Percentiles rank a stretch among this genome's conserved stretches.
phyloP scores from a whole-genome alignment of 1,140 invertebrate genomes.

The Oscheius sp. region DNA sequence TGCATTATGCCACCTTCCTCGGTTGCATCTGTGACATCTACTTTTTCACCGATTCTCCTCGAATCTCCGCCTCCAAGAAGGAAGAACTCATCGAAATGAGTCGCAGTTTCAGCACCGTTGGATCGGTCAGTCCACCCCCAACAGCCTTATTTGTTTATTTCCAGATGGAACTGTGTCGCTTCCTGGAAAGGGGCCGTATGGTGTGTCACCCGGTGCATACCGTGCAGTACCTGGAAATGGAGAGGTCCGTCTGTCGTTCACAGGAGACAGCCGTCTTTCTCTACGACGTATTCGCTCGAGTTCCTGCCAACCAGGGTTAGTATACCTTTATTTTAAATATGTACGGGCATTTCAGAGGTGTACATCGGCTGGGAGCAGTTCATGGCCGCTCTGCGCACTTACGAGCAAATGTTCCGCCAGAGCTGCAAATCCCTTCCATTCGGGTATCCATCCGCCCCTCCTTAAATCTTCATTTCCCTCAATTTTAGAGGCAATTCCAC shows the following conservation, averaged over 20 bases:
- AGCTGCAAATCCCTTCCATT: background rate
- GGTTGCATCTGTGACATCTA: slow-evolving; percentile 1
- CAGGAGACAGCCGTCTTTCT: slow-evolving; percentile 18
- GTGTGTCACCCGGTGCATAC: slow-evolving; percentile 10
- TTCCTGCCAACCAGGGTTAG: background rate
- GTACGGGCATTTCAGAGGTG: too few relatives aligned
- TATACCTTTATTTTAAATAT: too few relatives aligned
- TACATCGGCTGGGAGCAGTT: slow-evolving; percentile 12
- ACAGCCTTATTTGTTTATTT: background rate
- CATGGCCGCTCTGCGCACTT: background rate
- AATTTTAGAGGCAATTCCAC: background rate
- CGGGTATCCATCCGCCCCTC: background rate
- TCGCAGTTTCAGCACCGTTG: background rate
- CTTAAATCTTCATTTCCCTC: background rate
- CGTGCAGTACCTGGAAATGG: slow-evolving; percentile 18
- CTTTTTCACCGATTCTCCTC: background rate
- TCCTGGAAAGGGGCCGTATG: slow-evolving; percentile 18
- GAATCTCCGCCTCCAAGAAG: background rate
- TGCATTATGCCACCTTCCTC: slow-evolving; percentile 3
- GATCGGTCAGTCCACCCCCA: slow-evolving; percentile 10
- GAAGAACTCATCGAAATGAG: slow-evolving; percentile 1
- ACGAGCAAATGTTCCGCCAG: background rate
- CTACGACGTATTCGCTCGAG: slow-evolving; percentile 13
- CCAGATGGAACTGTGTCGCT: slow-evolving; percentile 25
- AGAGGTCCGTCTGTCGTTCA: slow-evolving; percentile 10